Evolutionary conservation across 2,888 invertebrate species (phyloP).

Genomic region (Heliconius hortense): DNA sequence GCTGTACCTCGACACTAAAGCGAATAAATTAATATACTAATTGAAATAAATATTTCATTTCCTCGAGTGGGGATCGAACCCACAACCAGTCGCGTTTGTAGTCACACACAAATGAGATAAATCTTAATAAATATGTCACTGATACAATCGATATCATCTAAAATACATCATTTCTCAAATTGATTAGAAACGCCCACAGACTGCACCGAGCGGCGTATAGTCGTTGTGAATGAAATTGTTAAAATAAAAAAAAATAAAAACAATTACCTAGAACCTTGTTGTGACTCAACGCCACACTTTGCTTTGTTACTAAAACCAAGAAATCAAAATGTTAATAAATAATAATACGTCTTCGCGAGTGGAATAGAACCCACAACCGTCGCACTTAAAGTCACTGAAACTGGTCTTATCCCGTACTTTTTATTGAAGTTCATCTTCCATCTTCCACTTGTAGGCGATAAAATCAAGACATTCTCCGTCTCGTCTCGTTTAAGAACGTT

Average conservation of each 20-base stretch:
- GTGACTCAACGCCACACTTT: neutral
- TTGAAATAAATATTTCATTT: neutral
- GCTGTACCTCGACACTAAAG: neutral
- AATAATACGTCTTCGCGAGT: no score
- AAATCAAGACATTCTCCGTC: no score
- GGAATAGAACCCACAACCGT: no score
- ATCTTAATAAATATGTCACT: slow-evolving; percentile 28
- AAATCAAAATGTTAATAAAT: no score
- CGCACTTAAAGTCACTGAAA: no score
- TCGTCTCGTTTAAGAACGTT: no score
- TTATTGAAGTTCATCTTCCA: no score
- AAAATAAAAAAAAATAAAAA: no score
- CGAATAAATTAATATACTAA: neutral
- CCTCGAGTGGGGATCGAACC: neutral
- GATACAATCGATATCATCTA: slow-evolving; percentile 31
- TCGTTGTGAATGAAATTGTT: slow-evolving; percentile 33
- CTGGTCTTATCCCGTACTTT: no score
- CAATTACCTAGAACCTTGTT: neutral
- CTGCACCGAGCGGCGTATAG: neutral
- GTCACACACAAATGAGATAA: neutral
- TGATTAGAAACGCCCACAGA: slow-evolving; percentile 32
- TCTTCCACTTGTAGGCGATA: no score
- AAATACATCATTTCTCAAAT: slow-evolving; percentile 31
- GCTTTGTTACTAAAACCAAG: neutral
- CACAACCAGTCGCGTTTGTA: neutral